These are phyloP conservation scores for Abrostola triplasia DNA, from an alignment of 2,888 invertebrate species.

Conservation along the genomic window DNA sequence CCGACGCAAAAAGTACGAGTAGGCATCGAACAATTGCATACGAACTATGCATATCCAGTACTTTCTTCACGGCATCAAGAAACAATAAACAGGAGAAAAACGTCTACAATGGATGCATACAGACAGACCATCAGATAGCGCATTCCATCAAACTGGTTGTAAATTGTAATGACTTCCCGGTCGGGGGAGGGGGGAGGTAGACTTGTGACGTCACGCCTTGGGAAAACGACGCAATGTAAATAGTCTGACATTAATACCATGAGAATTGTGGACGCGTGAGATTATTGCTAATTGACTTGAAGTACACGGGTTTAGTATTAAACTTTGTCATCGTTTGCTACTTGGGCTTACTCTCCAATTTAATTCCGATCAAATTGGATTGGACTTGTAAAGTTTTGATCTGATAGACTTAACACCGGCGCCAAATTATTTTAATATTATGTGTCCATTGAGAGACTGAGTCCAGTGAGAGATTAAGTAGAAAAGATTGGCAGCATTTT, in stretches of 20 bases:
- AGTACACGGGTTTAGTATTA: neutral
- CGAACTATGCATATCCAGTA: constrained; percentile 4
- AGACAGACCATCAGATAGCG: constrained; percentile 33
- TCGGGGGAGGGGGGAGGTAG: constrained; percentile 15
- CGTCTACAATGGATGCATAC: constrained; percentile 35
- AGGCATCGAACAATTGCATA: constrained; percentile 8
- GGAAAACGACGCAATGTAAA: constrained; percentile 26
- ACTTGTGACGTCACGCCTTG: constrained; percentile 34
- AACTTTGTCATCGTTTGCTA: neutral
- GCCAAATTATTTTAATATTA: too few species aligned
- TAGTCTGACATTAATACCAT: constrained; percentile 38
- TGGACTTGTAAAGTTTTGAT: too few species aligned
- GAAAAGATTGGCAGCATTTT: too few species aligned
- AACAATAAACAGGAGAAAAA: constrained; percentile 50
- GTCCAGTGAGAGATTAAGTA: too few species aligned
- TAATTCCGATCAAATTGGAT: too few species aligned
- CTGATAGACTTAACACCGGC: too few species aligned
- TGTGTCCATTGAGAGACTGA: too few species aligned
- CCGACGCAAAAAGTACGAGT: neutral
- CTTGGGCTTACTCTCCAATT: too few species aligned
- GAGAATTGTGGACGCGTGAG: constrained; percentile 33
- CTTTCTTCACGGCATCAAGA: constrained; percentile 31
- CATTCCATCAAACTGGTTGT: constrained; percentile 58
- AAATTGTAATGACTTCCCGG: constrained; percentile 59
- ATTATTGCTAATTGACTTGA: constrained; percentile 27